phyloP scores from a whole-genome alignment of 2,888 invertebrate genomes.

The Melipona bicolor region DNA sequence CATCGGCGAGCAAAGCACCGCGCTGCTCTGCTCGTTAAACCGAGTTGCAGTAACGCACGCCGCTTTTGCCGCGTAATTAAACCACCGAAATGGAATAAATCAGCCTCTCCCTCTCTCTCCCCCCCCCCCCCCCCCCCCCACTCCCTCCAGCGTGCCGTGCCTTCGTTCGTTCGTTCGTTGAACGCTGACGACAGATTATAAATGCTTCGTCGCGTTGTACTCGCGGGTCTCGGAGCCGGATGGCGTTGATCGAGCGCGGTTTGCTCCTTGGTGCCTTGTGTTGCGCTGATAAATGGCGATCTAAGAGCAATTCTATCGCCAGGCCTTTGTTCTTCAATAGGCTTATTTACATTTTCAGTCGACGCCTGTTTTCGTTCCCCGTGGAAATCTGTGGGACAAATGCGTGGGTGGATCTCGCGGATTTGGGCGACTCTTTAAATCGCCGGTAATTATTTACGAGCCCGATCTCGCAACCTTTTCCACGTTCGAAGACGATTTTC shows the following conservation, averaged over 20 bases:
- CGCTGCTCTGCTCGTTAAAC: conserved; percentile 2
- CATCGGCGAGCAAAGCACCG: neutral
- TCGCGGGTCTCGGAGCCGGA: neutral
- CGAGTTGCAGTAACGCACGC: neutral
- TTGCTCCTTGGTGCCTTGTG: too few relatives aligned
- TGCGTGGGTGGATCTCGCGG: too few relatives aligned
- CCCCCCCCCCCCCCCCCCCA: too few relatives aligned
- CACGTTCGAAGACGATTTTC: too few relatives aligned
- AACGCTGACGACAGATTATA: neutral
- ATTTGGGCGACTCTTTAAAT: too few relatives aligned
- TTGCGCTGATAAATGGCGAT: neutral
- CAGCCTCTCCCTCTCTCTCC: neutral
- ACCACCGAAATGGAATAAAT: conserved; percentile 1
- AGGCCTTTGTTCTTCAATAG: neutral
- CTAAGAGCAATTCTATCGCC: neutral
- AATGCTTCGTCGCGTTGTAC: conserved; percentile 1
- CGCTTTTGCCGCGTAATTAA: conserved; percentile 2
- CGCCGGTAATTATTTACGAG: too few relatives aligned
- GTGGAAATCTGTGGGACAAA: neutral
- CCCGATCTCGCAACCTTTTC: too few relatives aligned
- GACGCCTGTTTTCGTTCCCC: neutral
- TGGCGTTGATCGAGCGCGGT: conserved; percentile 10
- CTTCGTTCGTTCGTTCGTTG: neutral
- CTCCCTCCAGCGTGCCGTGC: neutral
- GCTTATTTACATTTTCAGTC: neutral